phyloP scores from a whole-genome alignment of 2,113 vertebrate species.

The Scytalopus superciliaris region DNA sequence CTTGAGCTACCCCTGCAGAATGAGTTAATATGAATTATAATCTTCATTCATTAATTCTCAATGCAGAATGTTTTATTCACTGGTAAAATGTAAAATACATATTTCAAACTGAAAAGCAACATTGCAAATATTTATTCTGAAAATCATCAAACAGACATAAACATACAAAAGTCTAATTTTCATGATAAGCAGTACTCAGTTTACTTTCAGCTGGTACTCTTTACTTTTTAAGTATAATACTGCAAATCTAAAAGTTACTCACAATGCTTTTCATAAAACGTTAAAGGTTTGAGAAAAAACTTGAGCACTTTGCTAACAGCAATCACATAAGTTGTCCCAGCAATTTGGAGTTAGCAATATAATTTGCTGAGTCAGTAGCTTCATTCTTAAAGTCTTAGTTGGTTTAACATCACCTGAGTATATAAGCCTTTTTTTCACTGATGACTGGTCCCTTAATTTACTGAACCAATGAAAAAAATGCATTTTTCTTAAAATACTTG shows the following conservation, averaged over 20 bases:
- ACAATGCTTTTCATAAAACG: neutral
- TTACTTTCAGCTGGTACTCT: neutral
- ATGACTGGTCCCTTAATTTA: neutral
- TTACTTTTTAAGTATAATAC: neutral
- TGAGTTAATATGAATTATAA: conserved; percentile 16
- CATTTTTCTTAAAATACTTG: neutral
- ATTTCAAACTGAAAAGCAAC: conserved; percentile 22
- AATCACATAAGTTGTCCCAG: neutral
- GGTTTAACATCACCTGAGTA: neutral
- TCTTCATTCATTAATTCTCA: neutral
- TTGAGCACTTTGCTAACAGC: neutral
- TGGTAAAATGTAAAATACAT: neutral
- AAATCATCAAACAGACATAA: conserved; percentile 9
- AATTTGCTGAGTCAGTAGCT: neutral
- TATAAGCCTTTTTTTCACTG: neutral
- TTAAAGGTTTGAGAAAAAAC: neutral
- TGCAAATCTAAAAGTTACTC: neutral
- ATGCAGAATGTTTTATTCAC: neutral
- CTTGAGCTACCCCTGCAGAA: conserved; percentile 92
- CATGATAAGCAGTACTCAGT: neutral
- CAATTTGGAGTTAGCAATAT: neutral
- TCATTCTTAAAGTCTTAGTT: neutral
- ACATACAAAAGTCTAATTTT: neutral
- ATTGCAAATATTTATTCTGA: neutral
- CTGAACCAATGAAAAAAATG: neutral